Evolutionary conservation across 2,113 vertebrate genomes (phyloP).

Genomic region (Macaca mulatta): DNA sequence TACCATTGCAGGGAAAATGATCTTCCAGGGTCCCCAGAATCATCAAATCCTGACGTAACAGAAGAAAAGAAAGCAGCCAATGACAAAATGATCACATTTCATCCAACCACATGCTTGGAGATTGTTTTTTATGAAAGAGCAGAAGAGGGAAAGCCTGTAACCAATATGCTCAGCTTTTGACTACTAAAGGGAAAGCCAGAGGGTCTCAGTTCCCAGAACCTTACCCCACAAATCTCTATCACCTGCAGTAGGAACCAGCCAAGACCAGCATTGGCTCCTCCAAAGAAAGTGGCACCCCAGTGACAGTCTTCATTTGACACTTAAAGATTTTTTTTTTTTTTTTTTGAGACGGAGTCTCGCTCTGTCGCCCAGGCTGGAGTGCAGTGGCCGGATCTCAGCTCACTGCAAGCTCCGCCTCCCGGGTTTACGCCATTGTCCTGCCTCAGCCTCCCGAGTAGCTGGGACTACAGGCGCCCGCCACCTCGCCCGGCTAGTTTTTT

Average conservation of each 20-base stretch:
- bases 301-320: not conserved
- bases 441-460: too few relatives aligned
- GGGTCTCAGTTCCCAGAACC: not conserved
- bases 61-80: not conserved
- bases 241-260: not conserved
- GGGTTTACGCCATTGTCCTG: too few relatives aligned
- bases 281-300: not conserved
- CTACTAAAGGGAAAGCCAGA: not conserved
- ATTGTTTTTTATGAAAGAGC: slow-evolving; percentile 38
- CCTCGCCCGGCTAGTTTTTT: too few relatives aligned
- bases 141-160: not conserved
- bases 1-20: not conserved
- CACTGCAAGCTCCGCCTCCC: too few relatives aligned
- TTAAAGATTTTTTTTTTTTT: not conserved
- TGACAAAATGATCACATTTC: slow-evolving; percentile 22
- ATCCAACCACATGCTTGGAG: not conserved
- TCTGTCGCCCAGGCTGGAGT: too few relatives aligned
- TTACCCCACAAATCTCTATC: not conserved
- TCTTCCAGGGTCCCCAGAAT: not conserved
- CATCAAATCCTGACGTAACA: not conserved
- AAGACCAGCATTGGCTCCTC: not conserved
- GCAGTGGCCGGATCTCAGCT: too few relatives aligned
- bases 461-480: too few relatives aligned
- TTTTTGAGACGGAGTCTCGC: too few relatives aligned
- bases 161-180: not conserved